Evolutionary conservation across 2,888 invertebrate genomes (phyloP).

Genomic region (Philereme vetulata): DNA sequence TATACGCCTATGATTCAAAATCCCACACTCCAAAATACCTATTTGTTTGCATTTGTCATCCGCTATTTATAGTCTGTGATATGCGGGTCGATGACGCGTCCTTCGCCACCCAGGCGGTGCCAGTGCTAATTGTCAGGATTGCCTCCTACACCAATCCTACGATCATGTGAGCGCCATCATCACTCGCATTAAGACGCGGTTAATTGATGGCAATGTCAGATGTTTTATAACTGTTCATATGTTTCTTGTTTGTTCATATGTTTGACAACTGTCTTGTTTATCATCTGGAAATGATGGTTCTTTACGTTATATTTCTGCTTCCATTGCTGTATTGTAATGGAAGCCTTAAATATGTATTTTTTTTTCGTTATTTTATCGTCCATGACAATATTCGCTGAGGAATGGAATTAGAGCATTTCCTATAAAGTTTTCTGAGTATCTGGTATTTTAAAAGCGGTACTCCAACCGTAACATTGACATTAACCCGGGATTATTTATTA

Average conservation of each 20-base stretch:
- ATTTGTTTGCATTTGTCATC: slow-evolving; percentile 33
- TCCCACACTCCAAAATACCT: slow-evolving; percentile 36
- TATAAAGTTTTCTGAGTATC: background rate
- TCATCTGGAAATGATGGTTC: slow-evolving; percentile 6
- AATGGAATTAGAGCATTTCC: background rate
- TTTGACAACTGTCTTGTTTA: background rate
- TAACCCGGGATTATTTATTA: slow-evolving; percentile 15
- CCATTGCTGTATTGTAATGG: background rate
- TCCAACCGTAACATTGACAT: slow-evolving; percentile 14
- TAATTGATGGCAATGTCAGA: slow-evolving; percentile 21
- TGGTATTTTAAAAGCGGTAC: background rate
- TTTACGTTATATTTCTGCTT: background rate
- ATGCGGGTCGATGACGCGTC: slow-evolving; percentile 30
- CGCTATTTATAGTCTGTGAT: slow-evolving; percentile 35
- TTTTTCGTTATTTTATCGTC: background rate
- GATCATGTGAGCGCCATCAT: slow-evolving; percentile 34
- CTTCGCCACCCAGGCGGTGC: slow-evolving; percentile 25
- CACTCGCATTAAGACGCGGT: slow-evolving; percentile 1
- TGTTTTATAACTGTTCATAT: slow-evolving; percentile 7
- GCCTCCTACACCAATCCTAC: slow-evolving; percentile 29
- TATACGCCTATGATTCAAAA: slow-evolving; percentile 18
- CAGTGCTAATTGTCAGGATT: slow-evolving; percentile 35
- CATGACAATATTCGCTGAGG: background rate
- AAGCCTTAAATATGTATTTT: background rate
- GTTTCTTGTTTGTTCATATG: slow-evolving; percentile 12